Evolutionary conservation across 2,797 vertebrate genomes (phyloP).

Genomic region (Pseudochaenichthys georgianus): DNA sequence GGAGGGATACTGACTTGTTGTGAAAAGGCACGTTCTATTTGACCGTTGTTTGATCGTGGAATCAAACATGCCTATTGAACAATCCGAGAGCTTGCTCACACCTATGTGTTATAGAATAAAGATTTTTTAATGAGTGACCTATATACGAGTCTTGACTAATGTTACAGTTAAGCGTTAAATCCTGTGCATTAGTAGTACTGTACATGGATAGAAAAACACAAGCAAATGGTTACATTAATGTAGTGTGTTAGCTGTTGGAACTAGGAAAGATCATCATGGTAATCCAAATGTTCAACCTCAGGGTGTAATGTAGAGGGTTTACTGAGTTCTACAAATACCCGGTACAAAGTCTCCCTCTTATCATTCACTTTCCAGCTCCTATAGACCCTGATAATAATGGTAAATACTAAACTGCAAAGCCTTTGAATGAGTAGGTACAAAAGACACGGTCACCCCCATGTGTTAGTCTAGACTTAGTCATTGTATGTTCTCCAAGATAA

Average conservation of each 20-base stretch:
- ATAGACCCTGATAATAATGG: not conserved
- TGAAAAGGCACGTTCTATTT: too few relatives aligned
- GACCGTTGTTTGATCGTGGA: too few relatives aligned
- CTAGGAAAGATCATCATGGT: not conserved
- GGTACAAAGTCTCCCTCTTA: slow-evolving; percentile 6
- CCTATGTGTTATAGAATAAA: too few relatives aligned
- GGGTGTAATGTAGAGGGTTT: not conserved
- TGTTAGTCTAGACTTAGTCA: not conserved
- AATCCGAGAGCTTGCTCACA: too few relatives aligned
- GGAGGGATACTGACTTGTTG: too few relatives aligned
- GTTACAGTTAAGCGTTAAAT: not conserved
- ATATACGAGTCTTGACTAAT: not conserved
- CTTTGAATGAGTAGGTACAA: not conserved
- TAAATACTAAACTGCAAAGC: not conserved
- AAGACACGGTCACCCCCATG: not conserved
- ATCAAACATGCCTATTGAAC: too few relatives aligned
- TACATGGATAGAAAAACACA: not conserved
- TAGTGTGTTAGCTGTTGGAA: not conserved
- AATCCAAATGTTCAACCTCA: not conserved
- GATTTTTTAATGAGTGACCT: not conserved
- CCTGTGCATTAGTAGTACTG: not conserved
- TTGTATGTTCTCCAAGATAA: not conserved
- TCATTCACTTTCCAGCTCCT: not conserved
- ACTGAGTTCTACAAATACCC: not conserved
- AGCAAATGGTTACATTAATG: not conserved